Evolutionary conservation across 2,797 vertebrate species (phyloP).

Genomic region (Huso huso): DNA sequence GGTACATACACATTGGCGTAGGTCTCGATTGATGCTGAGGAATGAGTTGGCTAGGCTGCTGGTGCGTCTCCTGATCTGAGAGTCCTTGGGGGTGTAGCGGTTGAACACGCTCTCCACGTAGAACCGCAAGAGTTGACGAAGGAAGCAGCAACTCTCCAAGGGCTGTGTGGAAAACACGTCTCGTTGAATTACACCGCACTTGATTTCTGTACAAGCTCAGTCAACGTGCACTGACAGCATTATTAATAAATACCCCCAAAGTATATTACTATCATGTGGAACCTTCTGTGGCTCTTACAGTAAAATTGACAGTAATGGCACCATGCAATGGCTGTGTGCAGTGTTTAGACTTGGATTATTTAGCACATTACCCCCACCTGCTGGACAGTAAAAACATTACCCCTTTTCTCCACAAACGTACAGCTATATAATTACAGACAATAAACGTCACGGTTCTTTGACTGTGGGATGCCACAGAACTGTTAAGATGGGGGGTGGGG

Average conservation of each 20-base stretch:
- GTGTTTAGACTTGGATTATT: not conserved
- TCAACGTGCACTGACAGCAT: not conserved
- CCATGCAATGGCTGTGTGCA: not conserved
- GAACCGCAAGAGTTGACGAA: slow-evolving; percentile 59
- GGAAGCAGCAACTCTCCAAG: slow-evolving; percentile 60
- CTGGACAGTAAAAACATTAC: no score
- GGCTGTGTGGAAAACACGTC: slow-evolving; percentile 33
- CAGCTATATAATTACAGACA: not conserved
- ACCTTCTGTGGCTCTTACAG: not conserved
- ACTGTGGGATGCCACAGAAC: not conserved
- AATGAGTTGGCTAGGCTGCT: slow-evolving; percentile 67
- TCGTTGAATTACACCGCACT: not conserved
- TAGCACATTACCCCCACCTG: no score
- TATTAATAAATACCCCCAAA: not conserved
- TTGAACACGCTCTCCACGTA: slow-evolving; percentile 64
- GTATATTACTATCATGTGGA: not conserved
- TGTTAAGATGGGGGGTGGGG: not conserved
- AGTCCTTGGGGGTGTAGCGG: slow-evolving; percentile 36
- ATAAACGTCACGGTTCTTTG: not conserved
- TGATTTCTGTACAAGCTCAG: not conserved
- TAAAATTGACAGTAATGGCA: not conserved
- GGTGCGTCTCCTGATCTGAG: slow-evolving; percentile 42
- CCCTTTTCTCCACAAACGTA: no score
- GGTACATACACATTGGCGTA: slow-evolving; percentile 58
- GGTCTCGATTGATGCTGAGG: slow-evolving; percentile 52